Conservation (phyloP, 1,140 invertebrate species). For the Drosophila repletoides region DNA sequence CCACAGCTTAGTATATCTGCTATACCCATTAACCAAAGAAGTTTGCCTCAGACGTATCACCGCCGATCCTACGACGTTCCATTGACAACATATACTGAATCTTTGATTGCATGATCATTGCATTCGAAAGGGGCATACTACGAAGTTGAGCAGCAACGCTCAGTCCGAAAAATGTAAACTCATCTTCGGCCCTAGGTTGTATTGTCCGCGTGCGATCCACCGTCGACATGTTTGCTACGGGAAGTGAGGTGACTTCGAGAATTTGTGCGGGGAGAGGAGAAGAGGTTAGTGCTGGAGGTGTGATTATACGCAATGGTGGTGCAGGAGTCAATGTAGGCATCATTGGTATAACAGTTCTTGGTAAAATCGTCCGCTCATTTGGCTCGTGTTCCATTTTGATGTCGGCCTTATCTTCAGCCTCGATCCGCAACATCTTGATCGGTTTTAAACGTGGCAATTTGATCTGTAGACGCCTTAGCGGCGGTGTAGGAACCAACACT, state of each 20-base stretch:
- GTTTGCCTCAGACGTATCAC: conserved; percentile 31
- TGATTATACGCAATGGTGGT: conserved; percentile 12
- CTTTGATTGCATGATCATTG: conserved; percentile 63
- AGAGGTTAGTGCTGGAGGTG: neutral
- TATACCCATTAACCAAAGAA: conserved; percentile 25
- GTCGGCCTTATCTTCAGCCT: neutral
- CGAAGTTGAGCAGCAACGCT: conserved; percentile 61
- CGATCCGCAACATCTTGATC: conserved; percentile 10
- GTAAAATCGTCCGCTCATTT: conserved; percentile 19
- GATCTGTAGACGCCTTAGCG: conserved; percentile 42
- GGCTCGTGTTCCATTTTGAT: conserved; percentile 48
- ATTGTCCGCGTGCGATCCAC: neutral
- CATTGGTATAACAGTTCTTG: neutral
- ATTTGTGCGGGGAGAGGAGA: neutral
- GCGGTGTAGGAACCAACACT: neutral
- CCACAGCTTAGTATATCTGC: too few species aligned
- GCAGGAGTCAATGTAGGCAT: neutral
- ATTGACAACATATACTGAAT: conserved; percentile 58
- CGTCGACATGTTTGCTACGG: neutral
- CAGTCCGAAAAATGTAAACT: conserved; percentile 61
- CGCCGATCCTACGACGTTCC: conserved; percentile 54
- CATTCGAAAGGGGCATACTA: conserved; percentile 56
- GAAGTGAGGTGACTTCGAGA: neutral
- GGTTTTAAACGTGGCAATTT: conserved; percentile 49
- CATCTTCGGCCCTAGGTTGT: conserved; percentile 39